phyloP scores from a whole-genome alignment of 2,113 vertebrate genomes.

The Rhea pennata region DNA sequence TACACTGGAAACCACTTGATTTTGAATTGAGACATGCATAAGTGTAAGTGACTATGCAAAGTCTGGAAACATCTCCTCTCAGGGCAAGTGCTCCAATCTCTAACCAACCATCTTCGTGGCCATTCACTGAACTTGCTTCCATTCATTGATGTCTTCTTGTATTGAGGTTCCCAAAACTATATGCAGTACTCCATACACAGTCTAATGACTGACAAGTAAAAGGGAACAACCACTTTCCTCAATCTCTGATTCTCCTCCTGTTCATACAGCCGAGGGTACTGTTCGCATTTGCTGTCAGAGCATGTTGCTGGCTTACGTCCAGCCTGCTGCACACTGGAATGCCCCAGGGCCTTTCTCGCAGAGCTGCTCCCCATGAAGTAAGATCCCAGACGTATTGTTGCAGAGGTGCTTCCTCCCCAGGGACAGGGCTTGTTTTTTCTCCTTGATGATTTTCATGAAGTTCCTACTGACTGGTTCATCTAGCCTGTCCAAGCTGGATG shows the following conservation, averaged over 20 bases:
- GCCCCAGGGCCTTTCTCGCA: neutral
- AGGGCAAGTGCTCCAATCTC: neutral
- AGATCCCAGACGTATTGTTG: neutral
- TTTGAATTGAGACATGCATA: neutral
- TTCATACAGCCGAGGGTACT: neutral
- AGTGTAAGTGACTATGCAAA: neutral
- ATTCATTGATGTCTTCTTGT: neutral
- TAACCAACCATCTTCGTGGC: fast-evolving
- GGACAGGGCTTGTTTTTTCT: neutral
- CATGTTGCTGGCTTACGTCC: neutral
- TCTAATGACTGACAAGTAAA: neutral
- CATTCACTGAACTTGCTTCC: neutral
- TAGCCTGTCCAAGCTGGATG: neutral
- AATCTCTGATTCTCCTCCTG: neutral
- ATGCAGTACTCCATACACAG: neutral
- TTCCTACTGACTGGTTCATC: neutral
- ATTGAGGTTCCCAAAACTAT: neutral
- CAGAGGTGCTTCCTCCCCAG: neutral
- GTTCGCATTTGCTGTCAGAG: neutral
- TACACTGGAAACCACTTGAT: neutral
- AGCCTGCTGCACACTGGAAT: no score
- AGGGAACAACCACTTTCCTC: neutral
- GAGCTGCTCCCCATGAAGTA: neutral
- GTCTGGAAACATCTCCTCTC: fast-evolving
- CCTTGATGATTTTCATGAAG: neutral